phyloP scores from a whole-genome alignment of 2,113 vertebrate species.

The Scomber japonicus region DNA sequence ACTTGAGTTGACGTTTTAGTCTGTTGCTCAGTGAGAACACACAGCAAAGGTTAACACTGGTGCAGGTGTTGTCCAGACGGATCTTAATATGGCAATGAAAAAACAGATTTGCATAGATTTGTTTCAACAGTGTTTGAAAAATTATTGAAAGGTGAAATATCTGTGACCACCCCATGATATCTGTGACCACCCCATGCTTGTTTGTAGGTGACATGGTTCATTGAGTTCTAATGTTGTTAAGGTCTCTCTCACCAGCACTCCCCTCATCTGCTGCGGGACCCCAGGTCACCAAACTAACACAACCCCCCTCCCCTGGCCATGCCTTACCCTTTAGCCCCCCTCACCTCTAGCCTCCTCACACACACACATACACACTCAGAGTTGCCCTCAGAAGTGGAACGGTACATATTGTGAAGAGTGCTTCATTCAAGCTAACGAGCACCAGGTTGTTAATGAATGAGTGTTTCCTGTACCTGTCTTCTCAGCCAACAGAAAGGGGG shows the following conservation, averaged over 20 bases:
- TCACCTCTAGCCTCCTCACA: constrained; percentile 46
- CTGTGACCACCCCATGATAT: constrained; percentile 10
- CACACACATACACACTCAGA: constrained; percentile 35
- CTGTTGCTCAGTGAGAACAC: constrained; percentile 16
- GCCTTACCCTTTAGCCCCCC: constrained; percentile 61
- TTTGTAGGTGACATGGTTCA: constrained; percentile 60
- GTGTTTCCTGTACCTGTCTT: constrained; percentile 74
- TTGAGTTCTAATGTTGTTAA: constrained; percentile 62
- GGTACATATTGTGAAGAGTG: constrained; percentile 57
- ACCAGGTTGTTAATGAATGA: constrained; percentile 74
- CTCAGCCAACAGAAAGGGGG: constrained; percentile 31
- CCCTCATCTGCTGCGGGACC: constrained; percentile 67
- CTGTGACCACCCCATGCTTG: constrained; percentile 13
- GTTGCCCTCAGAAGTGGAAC: constrained; percentile 49
- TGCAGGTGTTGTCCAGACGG: constrained; percentile 8
- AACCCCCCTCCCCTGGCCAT: constrained; percentile 47
- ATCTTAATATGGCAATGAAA: neutral
- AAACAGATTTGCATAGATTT: neutral
- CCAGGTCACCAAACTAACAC: constrained; percentile 61
- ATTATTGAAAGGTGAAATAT: constrained; percentile 25
- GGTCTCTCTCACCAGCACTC: constrained; percentile 45
- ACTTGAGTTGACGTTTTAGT: constrained; percentile 63
- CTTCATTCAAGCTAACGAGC: constrained; percentile 64
- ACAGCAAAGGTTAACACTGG: constrained; percentile 4
- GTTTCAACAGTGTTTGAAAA: neutral